These are phyloP conservation scores for Hyles lineata DNA, from an alignment of 2,888 invertebrate genomes.

Conservation along the genomic window DNA sequence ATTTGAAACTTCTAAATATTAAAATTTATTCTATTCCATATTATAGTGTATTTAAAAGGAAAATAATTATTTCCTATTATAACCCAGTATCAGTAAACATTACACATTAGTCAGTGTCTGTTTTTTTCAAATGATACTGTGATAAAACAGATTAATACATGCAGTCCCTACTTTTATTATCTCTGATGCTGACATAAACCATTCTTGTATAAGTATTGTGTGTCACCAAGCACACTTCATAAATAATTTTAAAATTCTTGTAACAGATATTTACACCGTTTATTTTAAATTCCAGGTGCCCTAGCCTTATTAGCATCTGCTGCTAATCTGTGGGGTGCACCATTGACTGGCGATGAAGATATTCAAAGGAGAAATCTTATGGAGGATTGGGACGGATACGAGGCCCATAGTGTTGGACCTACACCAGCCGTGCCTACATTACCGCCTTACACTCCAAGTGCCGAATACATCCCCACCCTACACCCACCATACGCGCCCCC, in stretches of 20 bases:
- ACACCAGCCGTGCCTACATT: slow-evolving; percentile 84
- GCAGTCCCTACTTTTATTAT: not conserved
- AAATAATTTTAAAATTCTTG: no score
- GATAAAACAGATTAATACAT: not conserved
- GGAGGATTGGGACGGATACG: slow-evolving; percentile 86
- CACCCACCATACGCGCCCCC: slow-evolving; percentile 70
- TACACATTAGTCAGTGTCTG: not conserved
- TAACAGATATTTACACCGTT: not conserved
- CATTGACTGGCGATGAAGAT: slow-evolving; percentile 76
- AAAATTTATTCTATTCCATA: not conserved
- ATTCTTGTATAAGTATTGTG: not conserved
- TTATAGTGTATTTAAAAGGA: not conserved
- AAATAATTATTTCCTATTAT: not conserved
- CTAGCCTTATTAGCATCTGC: slow-evolving; percentile 88
- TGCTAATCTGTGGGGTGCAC: slow-evolving; percentile 87
- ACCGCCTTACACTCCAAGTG: slow-evolving; percentile 85
- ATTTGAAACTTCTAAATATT: not conserved
- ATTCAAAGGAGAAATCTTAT: slow-evolving; percentile 84
- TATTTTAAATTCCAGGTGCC: slow-evolving; percentile 80
- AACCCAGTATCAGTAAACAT: not conserved
- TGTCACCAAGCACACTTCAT: not conserved
- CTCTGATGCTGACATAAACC: not conserved
- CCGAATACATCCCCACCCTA: slow-evolving; percentile 64
- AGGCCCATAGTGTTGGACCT: slow-evolving; percentile 85
- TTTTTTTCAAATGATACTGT: no score